Conservation (phyloP, 1,140 invertebrate species). For the Pararge aegeria region DNA sequence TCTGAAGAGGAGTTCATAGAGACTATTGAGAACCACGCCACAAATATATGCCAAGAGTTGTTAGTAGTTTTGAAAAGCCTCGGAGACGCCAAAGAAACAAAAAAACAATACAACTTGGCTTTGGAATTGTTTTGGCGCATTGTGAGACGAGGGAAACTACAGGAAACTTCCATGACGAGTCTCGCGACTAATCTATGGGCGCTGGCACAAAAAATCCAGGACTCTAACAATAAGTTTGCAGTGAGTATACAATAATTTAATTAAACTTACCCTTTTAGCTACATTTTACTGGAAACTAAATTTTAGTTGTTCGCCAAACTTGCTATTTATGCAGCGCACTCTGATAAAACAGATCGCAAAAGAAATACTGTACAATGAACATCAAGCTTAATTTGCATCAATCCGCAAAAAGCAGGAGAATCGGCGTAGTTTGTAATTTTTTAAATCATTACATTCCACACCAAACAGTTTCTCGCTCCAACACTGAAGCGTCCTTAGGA, state of each 20-base stretch:
- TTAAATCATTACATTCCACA: too few species aligned
- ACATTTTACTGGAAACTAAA: too few species aligned
- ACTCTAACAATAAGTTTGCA: conserved; percentile 59
- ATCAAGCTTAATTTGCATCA: too few species aligned
- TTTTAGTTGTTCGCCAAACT: too few species aligned
- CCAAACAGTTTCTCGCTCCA: too few species aligned
- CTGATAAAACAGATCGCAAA: too few species aligned
- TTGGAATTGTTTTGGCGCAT: conserved; percentile 88
- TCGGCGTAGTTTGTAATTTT: too few species aligned
- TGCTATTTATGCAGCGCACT: too few species aligned
- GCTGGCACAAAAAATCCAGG: conserved; percentile 79
- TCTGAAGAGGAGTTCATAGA: conserved; percentile 91
- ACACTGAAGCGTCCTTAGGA: too few species aligned
- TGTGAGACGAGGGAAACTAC: conserved; percentile 86
- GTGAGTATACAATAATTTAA: conserved; percentile 40
- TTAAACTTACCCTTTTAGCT: too few species aligned
- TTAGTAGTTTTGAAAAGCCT: conserved; percentile 86
- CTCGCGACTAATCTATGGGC: conserved; percentile 90
- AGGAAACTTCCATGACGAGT: conserved; percentile 79
- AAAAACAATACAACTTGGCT: conserved; percentile 84
- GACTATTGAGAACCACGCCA: conserved; percentile 90
- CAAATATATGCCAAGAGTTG: conserved; percentile 89
- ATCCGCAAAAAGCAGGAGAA: too few species aligned
- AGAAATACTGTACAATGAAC: too few species aligned
- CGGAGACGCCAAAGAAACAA: conserved; percentile 80